phyloP scores from a whole-genome alignment of 2,888 invertebrate genomes.

The Hypena proboscidalis region DNA sequence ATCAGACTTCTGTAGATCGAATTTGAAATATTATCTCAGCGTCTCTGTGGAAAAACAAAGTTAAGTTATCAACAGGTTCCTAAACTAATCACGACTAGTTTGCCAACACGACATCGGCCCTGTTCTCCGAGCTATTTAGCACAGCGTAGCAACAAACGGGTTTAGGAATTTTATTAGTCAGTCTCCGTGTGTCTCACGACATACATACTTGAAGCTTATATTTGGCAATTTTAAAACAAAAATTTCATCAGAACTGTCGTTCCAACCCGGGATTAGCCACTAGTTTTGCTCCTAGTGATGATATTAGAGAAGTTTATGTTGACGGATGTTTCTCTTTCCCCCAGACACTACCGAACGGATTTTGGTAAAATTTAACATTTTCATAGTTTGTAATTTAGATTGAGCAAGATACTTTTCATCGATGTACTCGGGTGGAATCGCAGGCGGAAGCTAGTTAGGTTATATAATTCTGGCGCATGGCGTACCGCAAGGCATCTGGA shows the following conservation, averaged over 20 bases:
- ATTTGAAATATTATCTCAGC: not conserved
- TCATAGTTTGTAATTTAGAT: too few relatives aligned
- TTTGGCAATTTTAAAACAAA: slow-evolving; percentile 13
- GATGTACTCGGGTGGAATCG: too few relatives aligned
- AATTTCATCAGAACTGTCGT: too few relatives aligned
- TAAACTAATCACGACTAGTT: slow-evolving; percentile 14
- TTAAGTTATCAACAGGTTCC: slow-evolving; percentile 5
- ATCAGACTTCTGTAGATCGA: too few relatives aligned
- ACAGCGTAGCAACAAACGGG: slow-evolving; percentile 10
- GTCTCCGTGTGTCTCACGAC: slow-evolving; percentile 2
- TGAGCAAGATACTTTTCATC: too few relatives aligned
- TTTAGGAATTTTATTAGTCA: slow-evolving; percentile 11
- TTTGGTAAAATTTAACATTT: too few relatives aligned
- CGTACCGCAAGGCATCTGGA: slow-evolving; percentile 38
- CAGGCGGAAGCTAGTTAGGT: too few relatives aligned
- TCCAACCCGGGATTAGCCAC: slow-evolving; percentile 30
- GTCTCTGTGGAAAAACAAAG: not conserved
- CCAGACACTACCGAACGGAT: too few relatives aligned
- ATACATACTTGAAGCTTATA: slow-evolving; percentile 5
- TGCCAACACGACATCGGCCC: slow-evolving; percentile 9
- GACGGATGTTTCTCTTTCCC: too few relatives aligned
- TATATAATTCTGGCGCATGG: slow-evolving; percentile 37
- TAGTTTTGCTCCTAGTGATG: too few relatives aligned
- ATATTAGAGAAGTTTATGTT: too few relatives aligned
- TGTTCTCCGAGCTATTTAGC: slow-evolving; percentile 14